Evolutionary conservation across 2,888 invertebrate genomes (phyloP).

Genomic region (Eumerus sabulonum): DNA sequence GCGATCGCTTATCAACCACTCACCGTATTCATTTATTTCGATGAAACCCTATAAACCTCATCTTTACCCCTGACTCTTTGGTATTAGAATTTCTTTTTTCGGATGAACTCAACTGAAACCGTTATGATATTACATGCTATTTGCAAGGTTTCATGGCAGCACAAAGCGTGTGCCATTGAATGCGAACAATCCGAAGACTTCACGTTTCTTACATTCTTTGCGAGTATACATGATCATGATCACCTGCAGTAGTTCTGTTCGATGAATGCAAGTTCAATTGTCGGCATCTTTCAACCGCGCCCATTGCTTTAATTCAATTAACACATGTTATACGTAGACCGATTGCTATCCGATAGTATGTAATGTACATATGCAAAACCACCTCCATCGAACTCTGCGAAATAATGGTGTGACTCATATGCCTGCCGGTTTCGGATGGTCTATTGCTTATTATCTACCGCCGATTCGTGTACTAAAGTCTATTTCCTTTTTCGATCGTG

Average conservation of each 20-base stretch:
- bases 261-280: slow-evolving; percentile 29
- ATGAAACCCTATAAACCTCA: no score
- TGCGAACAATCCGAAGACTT: slow-evolving; percentile 24
- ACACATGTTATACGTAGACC: slow-evolving; percentile 49
- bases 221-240: slow-evolving; percentile 24
- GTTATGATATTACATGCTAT: no score
- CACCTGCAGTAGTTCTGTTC: slow-evolving; percentile 37
- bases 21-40: not conserved
- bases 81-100: no score
- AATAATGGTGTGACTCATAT: slow-evolving; percentile 52
- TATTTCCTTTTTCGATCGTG: slow-evolving; percentile 29
- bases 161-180: slow-evolving; percentile 34
- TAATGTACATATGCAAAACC: slow-evolving; percentile 19
- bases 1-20: no score
- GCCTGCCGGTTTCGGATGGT: slow-evolving; percentile 24
- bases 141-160: not conserved
- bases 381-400: slow-evolving; percentile 19
- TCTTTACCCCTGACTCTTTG: no score
- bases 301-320: slow-evolving; percentile 61
- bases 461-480: slow-evolving; percentile 27
- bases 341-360: slow-evolving; percentile 51
- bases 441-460: slow-evolving; percentile 38
- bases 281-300: slow-evolving; percentile 51
- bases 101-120: no score
- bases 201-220: slow-evolving; percentile 36